Evolutionary conservation across 1,140 invertebrate species (phyloP).

Genomic region (Spodoptera frugiperda): DNA sequence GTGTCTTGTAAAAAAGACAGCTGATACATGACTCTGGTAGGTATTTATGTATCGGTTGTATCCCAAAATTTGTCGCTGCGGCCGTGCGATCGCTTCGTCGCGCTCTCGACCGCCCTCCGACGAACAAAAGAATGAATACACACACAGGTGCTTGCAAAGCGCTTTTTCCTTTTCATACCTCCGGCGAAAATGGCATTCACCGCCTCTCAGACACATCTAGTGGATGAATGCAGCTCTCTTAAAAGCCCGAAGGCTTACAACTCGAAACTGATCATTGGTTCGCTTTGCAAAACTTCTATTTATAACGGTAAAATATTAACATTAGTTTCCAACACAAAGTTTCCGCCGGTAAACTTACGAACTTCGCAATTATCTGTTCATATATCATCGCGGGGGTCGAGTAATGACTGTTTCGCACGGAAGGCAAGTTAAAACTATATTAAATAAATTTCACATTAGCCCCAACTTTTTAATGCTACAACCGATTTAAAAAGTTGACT

Average conservation of each 20-base stretch:
- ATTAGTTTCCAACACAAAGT: neutral
- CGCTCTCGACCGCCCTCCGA: conserved; percentile 59
- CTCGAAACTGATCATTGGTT: conserved; percentile 31
- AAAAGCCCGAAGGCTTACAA: conserved; percentile 55
- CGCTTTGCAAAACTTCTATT: neutral
- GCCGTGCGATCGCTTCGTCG: conserved; percentile 38
- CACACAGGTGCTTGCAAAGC: conserved; percentile 63
- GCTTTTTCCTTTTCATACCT: conserved; percentile 64
- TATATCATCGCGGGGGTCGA: conserved; percentile 25
- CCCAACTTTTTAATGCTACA: conserved; percentile 16
- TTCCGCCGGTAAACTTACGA: conserved; percentile 1
- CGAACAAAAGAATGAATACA: conserved; percentile 69
- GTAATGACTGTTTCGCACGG: conserved; percentile 35
- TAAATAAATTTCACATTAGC: conserved; percentile 31
- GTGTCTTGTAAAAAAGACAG: conserved; percentile 1
- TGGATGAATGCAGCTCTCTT: conserved; percentile 59
- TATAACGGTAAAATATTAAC: conserved; percentile 1
- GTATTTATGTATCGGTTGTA: conserved; percentile 1
- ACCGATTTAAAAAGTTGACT: conserved; percentile 2
- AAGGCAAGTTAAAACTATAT: conserved; percentile 36
- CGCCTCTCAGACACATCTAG: conserved; percentile 58
- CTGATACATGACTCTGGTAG: conserved; percentile 23
- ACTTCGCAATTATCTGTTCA: conserved; percentile 35
- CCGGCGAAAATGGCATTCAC: conserved; percentile 64
- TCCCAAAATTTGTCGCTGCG: conserved; percentile 20